Conservation (phyloP, 2,113 vertebrate genomes). For the Sardina pilchardus region DNA sequence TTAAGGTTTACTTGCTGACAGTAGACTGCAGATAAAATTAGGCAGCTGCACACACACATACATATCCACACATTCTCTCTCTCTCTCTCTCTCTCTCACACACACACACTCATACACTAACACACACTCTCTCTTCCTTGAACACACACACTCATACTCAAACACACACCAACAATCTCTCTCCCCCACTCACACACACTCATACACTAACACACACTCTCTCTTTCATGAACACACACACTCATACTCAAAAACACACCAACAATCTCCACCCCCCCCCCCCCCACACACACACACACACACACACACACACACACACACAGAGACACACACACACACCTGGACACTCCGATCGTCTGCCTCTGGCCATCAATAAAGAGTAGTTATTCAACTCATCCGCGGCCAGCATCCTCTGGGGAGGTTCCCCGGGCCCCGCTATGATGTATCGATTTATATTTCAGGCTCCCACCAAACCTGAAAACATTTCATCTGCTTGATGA, state of each 20-base stretch:
- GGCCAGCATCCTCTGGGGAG: background rate
- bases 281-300: background rate
- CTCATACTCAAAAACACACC: background rate
- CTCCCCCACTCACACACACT: background rate
- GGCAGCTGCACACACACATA: too few species aligned
- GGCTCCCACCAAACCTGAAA: slow-evolving; percentile 31
- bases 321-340: background rate
- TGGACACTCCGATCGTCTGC: background rate
- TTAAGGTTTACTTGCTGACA: too few species aligned
- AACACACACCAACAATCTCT: background rate
- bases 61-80: too few species aligned
- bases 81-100: too few species aligned
- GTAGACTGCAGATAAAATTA: too few species aligned
- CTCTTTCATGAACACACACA: background rate
- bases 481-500: slow-evolving; percentile 51
- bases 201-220: background rate
- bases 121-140: too few species aligned
- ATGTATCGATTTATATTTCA: slow-evolving; percentile 41
- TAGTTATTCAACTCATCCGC: slow-evolving; percentile 40
- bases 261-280: background rate
- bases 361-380: slow-evolving; percentile 27
- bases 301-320: slow-evolving; percentile 3
- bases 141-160: too few species aligned
- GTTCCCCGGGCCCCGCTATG: slow-evolving; percentile 15
- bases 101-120: too few species aligned